A percentile compares a stretch with the other conserved stretches of the same genome.
phyloP scores from a whole-genome alignment of 2,113 vertebrate genomes.

The Amazona guildingii region DNA sequence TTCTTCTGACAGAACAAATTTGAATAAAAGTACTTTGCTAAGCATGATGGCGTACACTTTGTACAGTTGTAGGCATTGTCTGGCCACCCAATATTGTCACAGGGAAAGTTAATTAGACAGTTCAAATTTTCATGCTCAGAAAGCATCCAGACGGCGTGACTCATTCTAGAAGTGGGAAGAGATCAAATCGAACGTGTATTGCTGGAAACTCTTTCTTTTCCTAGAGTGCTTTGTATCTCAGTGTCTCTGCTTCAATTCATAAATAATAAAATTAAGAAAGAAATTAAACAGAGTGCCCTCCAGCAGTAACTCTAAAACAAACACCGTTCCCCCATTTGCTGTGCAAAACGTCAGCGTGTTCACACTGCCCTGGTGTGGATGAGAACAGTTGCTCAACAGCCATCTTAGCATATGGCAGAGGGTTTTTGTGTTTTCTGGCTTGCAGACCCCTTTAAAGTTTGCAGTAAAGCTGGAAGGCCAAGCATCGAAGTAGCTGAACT shows the following conservation, averaged over 20 bases:
- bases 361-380: background rate
- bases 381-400: background rate
- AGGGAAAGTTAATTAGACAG: conserved; percentile 46
- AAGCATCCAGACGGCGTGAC: background rate
- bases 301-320: background rate
- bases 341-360: rapidly evolving
- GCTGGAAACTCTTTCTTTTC: background rate
- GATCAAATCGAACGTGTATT: background rate
- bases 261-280: background rate
- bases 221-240: background rate
- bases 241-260: background rate
- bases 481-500: background rate
- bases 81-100: background rate
- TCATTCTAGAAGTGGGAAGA: conserved; percentile 3
- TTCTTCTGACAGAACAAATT: conserved; percentile 53
- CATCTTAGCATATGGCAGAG: background rate
- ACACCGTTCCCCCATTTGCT: background rate
- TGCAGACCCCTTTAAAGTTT: background rate
- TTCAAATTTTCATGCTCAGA: conserved; percentile 37
- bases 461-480: background rate
- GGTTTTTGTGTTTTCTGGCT: background rate
- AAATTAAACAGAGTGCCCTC: background rate
- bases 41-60: background rate
- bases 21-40: conserved; percentile 56
- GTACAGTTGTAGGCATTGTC: conserved; percentile 50